Conservation (phyloP, 2,113 vertebrate genomes). For the Spheniscus mendiculus region DNA sequence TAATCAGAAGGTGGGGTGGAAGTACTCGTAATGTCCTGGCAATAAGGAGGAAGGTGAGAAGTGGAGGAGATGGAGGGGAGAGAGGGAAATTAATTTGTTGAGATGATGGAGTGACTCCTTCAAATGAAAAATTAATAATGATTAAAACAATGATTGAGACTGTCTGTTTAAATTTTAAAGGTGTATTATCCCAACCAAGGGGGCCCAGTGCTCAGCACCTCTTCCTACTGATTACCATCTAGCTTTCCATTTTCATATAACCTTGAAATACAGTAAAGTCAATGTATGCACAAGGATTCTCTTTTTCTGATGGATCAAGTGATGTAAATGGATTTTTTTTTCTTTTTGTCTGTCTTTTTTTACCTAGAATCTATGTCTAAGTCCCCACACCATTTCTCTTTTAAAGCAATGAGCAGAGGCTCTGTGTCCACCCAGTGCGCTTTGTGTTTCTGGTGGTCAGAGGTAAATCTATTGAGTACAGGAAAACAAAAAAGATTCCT, state of each 20-base stretch:
- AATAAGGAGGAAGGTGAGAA: not conserved
- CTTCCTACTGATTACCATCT: conserved; percentile 36
- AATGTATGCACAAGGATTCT: conserved; percentile 54
- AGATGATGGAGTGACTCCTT: conserved; percentile 62
- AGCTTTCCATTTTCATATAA: conserved; percentile 62
- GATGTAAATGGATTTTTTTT: not conserved
- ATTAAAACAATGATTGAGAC: conserved; percentile 55
- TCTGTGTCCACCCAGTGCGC: not conserved
- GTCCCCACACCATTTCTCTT: not conserved
- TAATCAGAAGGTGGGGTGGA: conserved; percentile 26
- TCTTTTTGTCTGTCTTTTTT: not conserved
- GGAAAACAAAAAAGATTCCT: not conserved
- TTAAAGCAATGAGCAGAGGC: not conserved
- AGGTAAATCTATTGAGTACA: not conserved
- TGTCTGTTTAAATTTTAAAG: conserved; percentile 59
- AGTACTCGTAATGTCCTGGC: not conserved
- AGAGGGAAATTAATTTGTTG: conserved; percentile 20
- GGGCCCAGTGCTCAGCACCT: conserved; percentile 3
- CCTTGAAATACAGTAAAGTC: conserved; percentile 66
- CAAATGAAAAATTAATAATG: conserved; percentile 57
- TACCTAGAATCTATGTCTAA: not conserved
- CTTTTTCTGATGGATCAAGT: not conserved
- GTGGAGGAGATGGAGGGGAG: not conserved
- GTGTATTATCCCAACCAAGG: conserved; percentile 17
- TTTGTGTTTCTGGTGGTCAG: not conserved